These are phyloP conservation scores for Pinctada fucata DNA, from an alignment of 2,888 invertebrate species.

Conservation along the genomic window DNA sequence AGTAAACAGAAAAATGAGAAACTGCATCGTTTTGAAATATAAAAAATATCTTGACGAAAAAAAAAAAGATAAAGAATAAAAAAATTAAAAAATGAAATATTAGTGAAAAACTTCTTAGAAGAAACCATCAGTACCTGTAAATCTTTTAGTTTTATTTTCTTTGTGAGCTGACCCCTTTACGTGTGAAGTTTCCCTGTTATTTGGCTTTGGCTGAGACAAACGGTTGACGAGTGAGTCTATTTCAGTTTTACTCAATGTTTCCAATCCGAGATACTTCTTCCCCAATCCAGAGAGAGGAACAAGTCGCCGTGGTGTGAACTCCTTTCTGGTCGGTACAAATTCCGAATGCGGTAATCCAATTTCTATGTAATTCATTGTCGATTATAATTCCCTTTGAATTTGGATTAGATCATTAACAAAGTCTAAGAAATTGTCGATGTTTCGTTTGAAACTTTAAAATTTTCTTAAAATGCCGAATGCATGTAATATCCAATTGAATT, in stretches of 20 bases:
- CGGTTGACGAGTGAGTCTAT: slow-evolving; percentile 36
- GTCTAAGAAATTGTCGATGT: too few species aligned
- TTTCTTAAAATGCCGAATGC: too few species aligned
- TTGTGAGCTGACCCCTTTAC: background rate
- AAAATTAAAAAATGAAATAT: background rate
- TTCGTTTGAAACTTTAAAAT: too few species aligned
- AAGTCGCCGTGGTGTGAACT: slow-evolving; percentile 46
- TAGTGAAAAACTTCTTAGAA: background rate
- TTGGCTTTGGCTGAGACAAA: slow-evolving; percentile 49
- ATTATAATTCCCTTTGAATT: too few species aligned
- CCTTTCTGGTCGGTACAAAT: slow-evolving; percentile 42
- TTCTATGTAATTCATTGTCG: slow-evolving; percentile 54
- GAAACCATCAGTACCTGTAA: background rate
- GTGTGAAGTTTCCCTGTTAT: background rate
- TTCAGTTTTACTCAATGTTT: slow-evolving; percentile 44
- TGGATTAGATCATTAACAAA: too few species aligned
- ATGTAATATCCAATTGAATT: too few species aligned
- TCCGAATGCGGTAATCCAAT: slow-evolving; percentile 52
- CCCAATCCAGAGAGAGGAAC: slow-evolving; percentile 52
- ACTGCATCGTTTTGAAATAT: too few species aligned
- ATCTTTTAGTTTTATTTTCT: background rate
- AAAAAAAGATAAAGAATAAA: too few species aligned
- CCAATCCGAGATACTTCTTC: slow-evolving; percentile 51
- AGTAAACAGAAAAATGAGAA: too few species aligned
- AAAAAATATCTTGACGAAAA: too few species aligned